Evolutionary conservation across 2,797 vertebrate genomes (phyloP), one percentile per base, ranked within the genome.

Genomic region (Argentina silus): DNA sequence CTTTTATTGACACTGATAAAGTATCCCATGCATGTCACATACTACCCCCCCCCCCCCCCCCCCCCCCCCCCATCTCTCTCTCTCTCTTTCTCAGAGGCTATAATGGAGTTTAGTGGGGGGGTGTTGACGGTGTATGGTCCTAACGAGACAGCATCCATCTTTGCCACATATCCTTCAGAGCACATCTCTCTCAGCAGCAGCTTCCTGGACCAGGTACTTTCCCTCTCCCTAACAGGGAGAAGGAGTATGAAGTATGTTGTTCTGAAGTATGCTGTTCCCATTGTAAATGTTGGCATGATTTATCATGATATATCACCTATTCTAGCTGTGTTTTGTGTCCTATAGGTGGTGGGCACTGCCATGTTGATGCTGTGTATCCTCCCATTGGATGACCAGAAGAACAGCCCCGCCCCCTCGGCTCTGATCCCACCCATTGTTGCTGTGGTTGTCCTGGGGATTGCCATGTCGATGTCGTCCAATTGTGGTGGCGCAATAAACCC

Each of bases 401-500:
- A 96, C 70, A 92, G 90, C 2, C 88, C 92, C 0, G 90, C 93
- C 36, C 95, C 95, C 2, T 27, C 76, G 0, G 92, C 88, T 0
- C 83, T 96, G 71, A 89, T 95, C 45, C 95, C 95, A 0, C 21
- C 92, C 1, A 91, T 89, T 0, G 93, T 95, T 55, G 95, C 85
- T 0, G 79, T 83, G 36, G 79, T 96, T n/a, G 93, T 96, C 14
- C 75, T 97, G 4, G 87, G 93, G 3, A 94, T 97, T 17, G 87
- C 90, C 44, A 67, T 91, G 72, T 93, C 94, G 1, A 93, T 96
- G 95, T 94, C 95, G 0, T 83, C 84, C 23, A 96, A 96, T 88
- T 95, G 96, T 0, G 89, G 93, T 0, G 94, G 78, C 0, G 95
- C 96, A 17, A 93, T 98, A 73, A 98, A 97, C 82, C 97, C 97